A percentile compares a stretch with the other conserved stretches of the same genome.
phyloP scores from a whole-genome alignment of 2,113 vertebrate genomes.

The Martes martes region DNA sequence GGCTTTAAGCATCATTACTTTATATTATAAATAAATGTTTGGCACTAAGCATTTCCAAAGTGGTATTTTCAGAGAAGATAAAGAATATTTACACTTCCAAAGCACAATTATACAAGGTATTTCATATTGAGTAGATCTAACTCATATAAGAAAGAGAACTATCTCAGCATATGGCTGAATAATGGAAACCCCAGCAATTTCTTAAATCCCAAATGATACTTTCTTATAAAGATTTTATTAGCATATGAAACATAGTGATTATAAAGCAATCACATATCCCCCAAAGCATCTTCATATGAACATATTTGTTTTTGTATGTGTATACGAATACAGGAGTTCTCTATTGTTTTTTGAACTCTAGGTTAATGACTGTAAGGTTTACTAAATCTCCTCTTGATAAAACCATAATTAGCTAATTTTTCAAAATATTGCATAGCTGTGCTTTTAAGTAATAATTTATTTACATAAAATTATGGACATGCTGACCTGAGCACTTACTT shows the following conservation, averaged over 20 bases:
- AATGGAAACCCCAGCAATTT: background rate
- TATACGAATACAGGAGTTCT: background rate
- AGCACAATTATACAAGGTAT: background rate
- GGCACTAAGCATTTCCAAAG: background rate
- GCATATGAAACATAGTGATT: background rate
- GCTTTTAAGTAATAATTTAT: background rate
- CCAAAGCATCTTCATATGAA: background rate
- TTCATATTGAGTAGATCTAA: background rate
- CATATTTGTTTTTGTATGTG: background rate
- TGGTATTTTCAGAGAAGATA: background rate
- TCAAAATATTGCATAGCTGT: background rate
- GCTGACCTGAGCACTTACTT: conserved; percentile 82
- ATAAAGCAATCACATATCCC: background rate
- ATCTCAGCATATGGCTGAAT: background rate
- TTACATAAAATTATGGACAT: background rate
- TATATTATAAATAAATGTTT: background rate
- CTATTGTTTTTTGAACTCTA: background rate
- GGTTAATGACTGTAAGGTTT: background rate
- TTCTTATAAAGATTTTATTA: background rate
- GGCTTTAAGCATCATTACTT: background rate
- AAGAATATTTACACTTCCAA: background rate
- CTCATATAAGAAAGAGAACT: background rate
- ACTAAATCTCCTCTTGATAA: background rate
- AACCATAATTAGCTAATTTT: background rate
- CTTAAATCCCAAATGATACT: background rate